Conservation (phyloP, 2,888 invertebrate species). For the Macrosoma leucophasiata region DNA sequence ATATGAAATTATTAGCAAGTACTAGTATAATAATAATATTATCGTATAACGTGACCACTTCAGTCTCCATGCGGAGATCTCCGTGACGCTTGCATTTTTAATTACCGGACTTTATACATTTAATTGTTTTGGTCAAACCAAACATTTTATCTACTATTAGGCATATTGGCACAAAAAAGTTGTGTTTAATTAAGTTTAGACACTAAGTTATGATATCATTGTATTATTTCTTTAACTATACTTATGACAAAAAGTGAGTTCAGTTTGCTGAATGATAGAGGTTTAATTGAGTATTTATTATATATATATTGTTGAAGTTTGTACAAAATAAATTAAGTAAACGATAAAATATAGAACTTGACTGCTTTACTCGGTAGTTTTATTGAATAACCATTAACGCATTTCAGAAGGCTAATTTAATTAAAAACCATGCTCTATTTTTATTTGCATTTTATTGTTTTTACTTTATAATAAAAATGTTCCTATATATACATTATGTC, state of each 20-base stretch:
- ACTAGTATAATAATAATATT: too few relatives aligned
- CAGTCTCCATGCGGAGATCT: slow-evolving; percentile 20
- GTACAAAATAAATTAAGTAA: slow-evolving; percentile 78
- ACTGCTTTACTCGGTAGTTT: slow-evolving; percentile 68
- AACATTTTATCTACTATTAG: slow-evolving; percentile 69
- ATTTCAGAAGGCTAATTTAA: slow-evolving; percentile 22
- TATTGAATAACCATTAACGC: slow-evolving; percentile 32
- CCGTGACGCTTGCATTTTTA: slow-evolving; percentile 24
- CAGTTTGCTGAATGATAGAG: slow-evolving; percentile 76
- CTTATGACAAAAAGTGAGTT: slow-evolving; percentile 75
- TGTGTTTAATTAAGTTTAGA: slow-evolving; percentile 77
- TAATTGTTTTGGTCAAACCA: slow-evolving; percentile 65
- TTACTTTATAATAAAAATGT: slow-evolving; percentile 59
- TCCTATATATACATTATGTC: slow-evolving; percentile 56
- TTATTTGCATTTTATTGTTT: slow-evolving; percentile 67
- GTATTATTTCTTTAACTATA: slow-evolving; percentile 69
- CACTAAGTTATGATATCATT: slow-evolving; percentile 75
- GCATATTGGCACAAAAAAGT: slow-evolving; percentile 77
- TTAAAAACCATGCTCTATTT: slow-evolving; percentile 65
- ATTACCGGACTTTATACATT: slow-evolving; percentile 31
- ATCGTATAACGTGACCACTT: too few relatives aligned
- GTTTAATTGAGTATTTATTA: slow-evolving; percentile 77
- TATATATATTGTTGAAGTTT: slow-evolving; percentile 78
- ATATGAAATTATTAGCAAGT: too few relatives aligned
- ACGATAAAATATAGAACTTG: slow-evolving; percentile 77